Evolutionary conservation across 2,888 invertebrate genomes (phyloP), one percentile per base, ranked within the genome.

Genomic region (Cephalotes varians): DNA sequence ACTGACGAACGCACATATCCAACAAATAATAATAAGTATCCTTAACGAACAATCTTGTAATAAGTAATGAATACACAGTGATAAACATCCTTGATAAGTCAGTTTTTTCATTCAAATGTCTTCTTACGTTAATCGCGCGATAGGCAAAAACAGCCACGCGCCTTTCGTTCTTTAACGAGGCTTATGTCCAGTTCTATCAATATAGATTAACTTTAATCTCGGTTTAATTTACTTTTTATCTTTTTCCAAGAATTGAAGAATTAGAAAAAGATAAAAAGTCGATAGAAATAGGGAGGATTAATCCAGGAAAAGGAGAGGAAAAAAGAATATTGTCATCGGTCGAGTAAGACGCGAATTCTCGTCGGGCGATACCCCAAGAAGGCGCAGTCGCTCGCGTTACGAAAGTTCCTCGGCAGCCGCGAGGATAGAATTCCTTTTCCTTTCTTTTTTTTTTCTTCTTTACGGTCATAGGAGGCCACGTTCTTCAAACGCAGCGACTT

Each of bases 301-400:
- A 60, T 15, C n/a, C 15, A 28, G 10, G 2, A 5, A 51, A 62
- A n/a, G 4, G 44, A 28, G 54, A 2, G 9, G 12, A 5, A 60
- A 37, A 74, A 40, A 37, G 40, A 25, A 51, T 65, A 76, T 21
- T 40, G 51, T 65, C 64, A 64, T 15, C 4, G 18, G 2, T 37
- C 21, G 62, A 31, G n/a, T n/a, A 62, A 21, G 62, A 62, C 12
- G 31, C 67, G 69, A n/a, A 34, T 51, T 72, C 51, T 54, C 56
- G 54, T 18, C 37, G 9, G 21, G 40, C 56, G 28, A 58, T 44
- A n/a, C 10, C 64, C 64, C 76, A 54, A 76, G 37, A 76, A 65
- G 64, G 49, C 60, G 49, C 37, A 10, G 49, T 18, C 56, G 34
- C 9, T 49, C 18, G 34, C 37, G n/a, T 76, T 54, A n/a, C 67